Base-by-base conservation (phyloP, 2,113 vertebrate species). In the Chroicocephalus ridibundus region DNA sequence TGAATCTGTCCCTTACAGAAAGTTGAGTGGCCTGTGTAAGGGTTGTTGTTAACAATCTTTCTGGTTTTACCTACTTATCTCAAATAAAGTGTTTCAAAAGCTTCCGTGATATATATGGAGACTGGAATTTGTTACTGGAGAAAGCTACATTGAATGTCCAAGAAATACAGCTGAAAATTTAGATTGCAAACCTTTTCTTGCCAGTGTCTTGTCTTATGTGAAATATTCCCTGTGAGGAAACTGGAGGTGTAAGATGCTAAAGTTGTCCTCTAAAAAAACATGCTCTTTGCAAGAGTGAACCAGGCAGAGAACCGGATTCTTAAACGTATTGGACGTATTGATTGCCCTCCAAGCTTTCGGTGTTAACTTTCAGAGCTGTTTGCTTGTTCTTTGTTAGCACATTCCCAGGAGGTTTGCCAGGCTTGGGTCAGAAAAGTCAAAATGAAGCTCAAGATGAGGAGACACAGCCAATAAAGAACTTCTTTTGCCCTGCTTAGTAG, bases 331-430 rank as follows among this genome's bases (percentile, higher is more conserved):
- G 47, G 44, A 44, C 19, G 7, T 83, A 86, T 13, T 75, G 47
- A 86, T 90, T 91, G 69, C 31, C 26, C 82, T 95, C 61, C 25
- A 36, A 52, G 18, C 26, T 84, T 58, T 46, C 32, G 25, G 60
- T 94, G 42, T 91, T 86, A 51, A 42, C 40, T 94, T 96, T 88
- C 80, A 78, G 71, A 90, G 55, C 47, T 90, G 25, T 80, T 94
- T 86, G 46, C 62, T 80, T 6, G 1, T 65, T 58, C 34, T 86
- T 46, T 76, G 24, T 89, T 89, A 77, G 29, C 44, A 62, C 8
- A 3, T 64, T 11, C 47, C 14, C 46, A 27, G 64, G 68, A 69
- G 25, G 5, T 57, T 83, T 86, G 82, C 62, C 51, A 44, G 71
- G 19, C 54, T 72, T 54, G 68, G 76, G 66, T 86, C 38, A 70